Evolutionary conservation across 2,113 vertebrate species (phyloP), one percentile per base, ranked within the genome.

Genomic region (Ceuthmochares aereus): DNA sequence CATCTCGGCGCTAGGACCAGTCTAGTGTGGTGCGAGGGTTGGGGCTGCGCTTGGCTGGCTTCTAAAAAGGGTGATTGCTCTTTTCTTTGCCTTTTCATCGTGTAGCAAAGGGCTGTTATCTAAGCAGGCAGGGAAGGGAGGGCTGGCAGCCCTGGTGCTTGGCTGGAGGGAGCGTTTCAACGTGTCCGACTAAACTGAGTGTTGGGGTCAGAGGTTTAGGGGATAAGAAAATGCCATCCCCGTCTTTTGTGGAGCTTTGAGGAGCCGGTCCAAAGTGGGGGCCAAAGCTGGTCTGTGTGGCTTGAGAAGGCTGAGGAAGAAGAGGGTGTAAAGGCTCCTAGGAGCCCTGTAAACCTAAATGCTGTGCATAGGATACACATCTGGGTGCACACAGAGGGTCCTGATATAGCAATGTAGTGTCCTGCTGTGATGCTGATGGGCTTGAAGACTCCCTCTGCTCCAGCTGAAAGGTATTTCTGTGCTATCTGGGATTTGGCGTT

Each of bases 401-500:
- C 83, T 7, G 19, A 32, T 22, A 15, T 6, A 32, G 76, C 0
- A 3, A 15, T 10, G 49, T 37, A 73, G 27, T 47, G 43, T 32
- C 49, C 42, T 12, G 10, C 0, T 5, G n/a, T 0, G 10, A 23
- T 21, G 69, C 59, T 63, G 55, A 15, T 0, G 6, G 83, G 78
- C 40, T 21, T 3, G 6, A 66, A 25, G 59, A 6, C 22, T 43
- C 36, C n/a, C 13, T 36, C 59, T 59, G 74, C 75, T 56, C 66
- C 70, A 60, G 2, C 27, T 1, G 2, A 3, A 5, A 32, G 40
- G 23, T 7, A 7, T 66, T 62, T 22, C 2, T 37, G 16, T 89
- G 16, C 59, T 34, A 20, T 4, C 0, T 2, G 6, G 80, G 59
- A 19, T 40, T 47, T 0, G 7, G 18, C 0, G 0, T 23, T 13